Base-by-base conservation (phyloP, 2,797 vertebrate genomes). In the Amblyopsis hoosieri region DNA sequence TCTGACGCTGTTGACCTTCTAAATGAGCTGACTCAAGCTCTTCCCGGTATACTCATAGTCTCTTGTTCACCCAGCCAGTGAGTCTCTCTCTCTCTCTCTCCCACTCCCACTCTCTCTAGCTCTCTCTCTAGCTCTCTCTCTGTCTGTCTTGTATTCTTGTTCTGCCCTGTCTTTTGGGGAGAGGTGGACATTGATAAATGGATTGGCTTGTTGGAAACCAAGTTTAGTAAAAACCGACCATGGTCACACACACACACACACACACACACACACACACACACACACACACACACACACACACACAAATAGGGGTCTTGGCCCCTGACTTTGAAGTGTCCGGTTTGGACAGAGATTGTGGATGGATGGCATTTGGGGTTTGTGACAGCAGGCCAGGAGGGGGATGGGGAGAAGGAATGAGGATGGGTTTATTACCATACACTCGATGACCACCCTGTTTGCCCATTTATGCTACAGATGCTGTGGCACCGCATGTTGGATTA, bases 1-100 rank as follows among this genome's bases (percentile, higher is more conserved):
- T 82, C 73, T 83, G 81, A 79, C 62, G 52, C 75, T 4, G 53
- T 3, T 85, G 82, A 86, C 87, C 85, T 87, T 88, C 79, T 78
- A 7, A 75, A 75, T 75, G 66, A 84, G 87, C 87, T 87, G 87
- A 90, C 66, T 83, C 78, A 78, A 60, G 23, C 29, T 45, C 68
- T 63, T 66, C 55, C 64, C 7, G 67, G 62, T 74, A 62, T 66
- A 61, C 12, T 45, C 6, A 7, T 55, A 13, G 45, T 66, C 55
- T 50, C 66, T 62, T 12, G 46, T 47, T 33, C 19, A 12, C 45
- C 48, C 45, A 23, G 45, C 29, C 45, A 53, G 11, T 62, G 50
- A 5, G 6, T 45, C 49, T 54, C 29, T 45, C 4, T 67, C 52
- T 52, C 65, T 54, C 9, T 62, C 46, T 57, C 37, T 45, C 14